Percentiles rank a stretch among this genome's conserved stretches.
Evolutionary conservation across 2,797 vertebrate species (phyloP).

Genomic region (Galaxias olidus): DNA sequence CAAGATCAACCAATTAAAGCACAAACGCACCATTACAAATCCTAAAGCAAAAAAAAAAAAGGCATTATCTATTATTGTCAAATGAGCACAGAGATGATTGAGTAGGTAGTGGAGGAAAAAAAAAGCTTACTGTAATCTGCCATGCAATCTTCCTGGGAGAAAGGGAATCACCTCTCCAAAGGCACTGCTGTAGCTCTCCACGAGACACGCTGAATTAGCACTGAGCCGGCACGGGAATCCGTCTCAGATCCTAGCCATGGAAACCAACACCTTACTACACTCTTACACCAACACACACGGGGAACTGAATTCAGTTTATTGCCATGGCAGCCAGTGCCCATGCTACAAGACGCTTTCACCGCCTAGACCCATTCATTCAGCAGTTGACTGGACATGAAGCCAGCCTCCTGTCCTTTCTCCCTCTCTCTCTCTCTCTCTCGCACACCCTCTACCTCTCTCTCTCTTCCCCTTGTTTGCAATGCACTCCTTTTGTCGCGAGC

Average conservation of each 20-base stretch:
- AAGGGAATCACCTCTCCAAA: conserved; percentile 52
- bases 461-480: conserved; percentile 30
- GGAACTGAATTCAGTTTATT: conserved; percentile 62
- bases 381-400: conserved; percentile 54
- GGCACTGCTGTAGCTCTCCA: conserved; percentile 57
- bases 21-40: conserved; percentile 11
- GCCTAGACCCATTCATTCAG: conserved; percentile 62
- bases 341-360: conserved; percentile 61
- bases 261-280: conserved; percentile 73
- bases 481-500: conserved; percentile 48
- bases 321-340: conserved; percentile 68
- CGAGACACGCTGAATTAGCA: conserved; percentile 65
- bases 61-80: conserved; percentile 11
- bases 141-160: conserved; percentile 41
- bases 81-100: conserved; percentile 11
- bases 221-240: conserved; percentile 60
- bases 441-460: conserved; percentile 18
- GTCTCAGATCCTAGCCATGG: conserved; percentile 76
- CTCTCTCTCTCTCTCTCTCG: too few relatives aligned
- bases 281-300: conserved; percentile 55
- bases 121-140: conserved; percentile 34
- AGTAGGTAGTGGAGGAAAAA: too few relatives aligned
- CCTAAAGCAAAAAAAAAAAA: conserved; percentile 25
- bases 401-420: conserved; percentile 40
- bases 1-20: conserved; percentile 30